Evolutionary conservation across 2,797 vertebrate genomes (phyloP).

Genomic region (Cichlasoma orientale): DNA sequence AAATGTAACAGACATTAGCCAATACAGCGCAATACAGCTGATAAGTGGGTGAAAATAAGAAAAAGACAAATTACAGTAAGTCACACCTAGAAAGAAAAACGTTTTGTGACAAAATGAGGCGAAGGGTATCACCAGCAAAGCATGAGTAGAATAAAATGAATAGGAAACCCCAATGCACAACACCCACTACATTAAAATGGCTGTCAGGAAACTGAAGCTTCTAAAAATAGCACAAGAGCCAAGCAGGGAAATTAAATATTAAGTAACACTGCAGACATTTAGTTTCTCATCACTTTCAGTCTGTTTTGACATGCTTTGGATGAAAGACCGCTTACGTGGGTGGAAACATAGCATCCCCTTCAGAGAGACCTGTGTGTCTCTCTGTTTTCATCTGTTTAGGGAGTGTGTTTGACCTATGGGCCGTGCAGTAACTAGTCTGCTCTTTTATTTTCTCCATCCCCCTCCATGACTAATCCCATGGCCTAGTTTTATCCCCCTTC

Average conservation of each 20-base stretch:
- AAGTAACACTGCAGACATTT: slow-evolving; percentile 68
- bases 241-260: slow-evolving; percentile 73
- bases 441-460: slow-evolving; percentile 20
- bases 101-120: slow-evolving; percentile 38
- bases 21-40: slow-evolving; percentile 37
- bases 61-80: not conserved
- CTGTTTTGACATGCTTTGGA: slow-evolving; percentile 36
- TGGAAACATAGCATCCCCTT: slow-evolving; percentile 2
- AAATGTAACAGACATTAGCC: slow-evolving; percentile 39
- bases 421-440: slow-evolving; percentile 22
- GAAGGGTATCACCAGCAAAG: slow-evolving; percentile 51
- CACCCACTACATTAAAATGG: slow-evolving; percentile 58
- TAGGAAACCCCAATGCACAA: slow-evolving; percentile 52
- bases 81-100: slow-evolving; percentile 4
- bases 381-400: slow-evolving; percentile 3
- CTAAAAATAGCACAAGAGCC: slow-evolving; percentile 70
- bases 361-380: not conserved
- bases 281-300: slow-evolving; percentile 43
- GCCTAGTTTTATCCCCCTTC: slow-evolving; percentile 43
- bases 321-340: slow-evolving; percentile 6
- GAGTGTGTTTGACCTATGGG: slow-evolving; percentile 30
- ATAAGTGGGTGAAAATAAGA: slow-evolving; percentile 20
- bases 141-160: slow-evolving; percentile 28
- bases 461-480: slow-evolving; percentile 54
- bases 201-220: slow-evolving; percentile 59